Evolutionary conservation across 2,797 vertebrate genomes (phyloP).

Genomic region (Ceyx erithaca): DNA sequence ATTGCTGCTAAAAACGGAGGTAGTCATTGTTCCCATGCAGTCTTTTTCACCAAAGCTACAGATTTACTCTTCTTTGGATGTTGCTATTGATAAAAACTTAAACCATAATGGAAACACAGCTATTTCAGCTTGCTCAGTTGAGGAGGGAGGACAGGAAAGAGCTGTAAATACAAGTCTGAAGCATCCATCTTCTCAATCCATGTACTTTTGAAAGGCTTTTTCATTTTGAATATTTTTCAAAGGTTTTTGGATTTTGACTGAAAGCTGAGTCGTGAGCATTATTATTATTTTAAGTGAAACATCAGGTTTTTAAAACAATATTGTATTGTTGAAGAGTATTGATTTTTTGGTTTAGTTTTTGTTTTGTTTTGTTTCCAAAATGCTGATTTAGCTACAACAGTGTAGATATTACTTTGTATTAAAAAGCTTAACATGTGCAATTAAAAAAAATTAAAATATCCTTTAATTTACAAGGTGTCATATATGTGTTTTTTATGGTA

Average conservation of each 20-base stretch:
- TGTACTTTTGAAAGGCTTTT: not conserved
- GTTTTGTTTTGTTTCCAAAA: not conserved
- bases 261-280: not conserved
- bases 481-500: not conserved
- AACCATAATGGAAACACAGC: not conserved
- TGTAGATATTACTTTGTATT: not conserved
- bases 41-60: not conserved
- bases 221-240: not conserved
- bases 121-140: not conserved
- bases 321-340: not conserved
- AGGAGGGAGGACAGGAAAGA: not conserved
- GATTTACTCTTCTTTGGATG: constrained; percentile 13
- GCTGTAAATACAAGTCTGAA: not conserved
- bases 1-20: not conserved
- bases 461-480: not conserved
- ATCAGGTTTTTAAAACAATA: not conserved
- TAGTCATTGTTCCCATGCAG: not conserved
- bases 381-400: not conserved
- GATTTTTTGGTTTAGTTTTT: not conserved
- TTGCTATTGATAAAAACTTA: not conserved
- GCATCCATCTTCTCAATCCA: not conserved
- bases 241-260: not conserved
- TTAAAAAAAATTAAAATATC: not conserved
- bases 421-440: not conserved
- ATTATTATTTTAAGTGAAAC: not conserved